phyloP scores from a whole-genome alignment of 2,113 vertebrate genomes.

The Cyrtonyx montezumae region DNA sequence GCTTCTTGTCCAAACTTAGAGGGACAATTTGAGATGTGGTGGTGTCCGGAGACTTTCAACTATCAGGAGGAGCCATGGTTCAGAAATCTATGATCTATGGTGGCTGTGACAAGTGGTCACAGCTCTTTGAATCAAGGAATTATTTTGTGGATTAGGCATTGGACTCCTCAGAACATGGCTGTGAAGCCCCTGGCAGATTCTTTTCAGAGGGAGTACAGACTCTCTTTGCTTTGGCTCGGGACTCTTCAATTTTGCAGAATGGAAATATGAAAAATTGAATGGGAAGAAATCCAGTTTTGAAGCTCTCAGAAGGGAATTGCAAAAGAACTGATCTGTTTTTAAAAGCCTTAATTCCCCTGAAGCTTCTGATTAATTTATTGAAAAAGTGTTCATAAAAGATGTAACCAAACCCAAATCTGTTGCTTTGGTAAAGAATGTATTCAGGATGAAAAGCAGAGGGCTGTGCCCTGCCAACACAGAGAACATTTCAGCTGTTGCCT shows the following conservation, averaged over 20 bases:
- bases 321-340: constrained; percentile 32
- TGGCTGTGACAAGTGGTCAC: background rate
- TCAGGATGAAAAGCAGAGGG: constrained; percentile 27
- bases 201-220: background rate
- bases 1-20: background rate
- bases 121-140: background rate
- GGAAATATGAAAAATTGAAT: constrained; percentile 35
- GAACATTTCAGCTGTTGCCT: constrained; percentile 4
- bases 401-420: constrained; percentile 25
- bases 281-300: constrained; percentile 37
- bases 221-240: background rate
- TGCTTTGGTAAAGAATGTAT: background rate
- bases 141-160: background rate
- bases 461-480: background rate
- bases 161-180: accelerated
- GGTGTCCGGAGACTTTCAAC: background rate
- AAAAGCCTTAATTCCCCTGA: constrained; percentile 30
- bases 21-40: background rate
- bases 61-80: background rate
- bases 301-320: constrained; percentile 31
- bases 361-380: constrained; percentile 68
- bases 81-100: background rate
- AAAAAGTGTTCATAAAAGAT: constrained; percentile 56
- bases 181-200: background rate
- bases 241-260: constrained; percentile 25